Base-by-base conservation (phyloP, 2,113 vertebrate genomes). In the Drymodes brunneopygia region DNA sequence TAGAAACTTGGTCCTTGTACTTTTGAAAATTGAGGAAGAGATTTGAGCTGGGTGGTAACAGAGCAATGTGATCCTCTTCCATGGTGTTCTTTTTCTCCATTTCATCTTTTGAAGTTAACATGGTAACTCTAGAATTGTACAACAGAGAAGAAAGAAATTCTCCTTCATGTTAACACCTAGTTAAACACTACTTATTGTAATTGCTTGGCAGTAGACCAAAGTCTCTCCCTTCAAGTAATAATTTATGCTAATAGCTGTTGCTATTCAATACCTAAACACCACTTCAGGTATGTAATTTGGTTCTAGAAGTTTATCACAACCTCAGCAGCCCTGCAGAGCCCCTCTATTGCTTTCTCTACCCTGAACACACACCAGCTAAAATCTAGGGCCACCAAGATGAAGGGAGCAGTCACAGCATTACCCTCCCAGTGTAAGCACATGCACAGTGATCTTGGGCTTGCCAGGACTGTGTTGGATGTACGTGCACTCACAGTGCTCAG, bases 131-230 rank as follows among this genome's bases (percentile, higher is more conserved):
- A 35, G 21, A 86, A 90, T 92, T 77, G 73, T 53, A 73, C 38
- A 82, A 57, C 7, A 92, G 18, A 74, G 62, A 72, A 90, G 21
- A 81, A 91, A 61, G 56, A 87, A 69, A 50, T 81, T 74, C 62
- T 71, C 22, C 17, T 67, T 80, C 60, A 29, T 66, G 42, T 80
- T 86, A 83, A 93, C 72, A 88, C 31, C 31, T 80, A 64, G 73
- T 91, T 92, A 82, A 94, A 88, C 42, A 58, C 17, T 79, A 50
- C 79, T 94, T 95, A 62, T 6, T 95, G 71, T 54, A 93, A 77
- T 74, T 93, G 54, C 62, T 81, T 92, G 54, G 75, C 94, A 81
- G 42, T 29, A 93, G 71, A 90, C 79, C 75, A 95, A 73, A 48
- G 25, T 48, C 66, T 61, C 50, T 75, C 50, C 45, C 22, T 82